phyloP scores from a whole-genome alignment of 2,888 invertebrate genomes.

The Sarcophaga subvicina region DNA sequence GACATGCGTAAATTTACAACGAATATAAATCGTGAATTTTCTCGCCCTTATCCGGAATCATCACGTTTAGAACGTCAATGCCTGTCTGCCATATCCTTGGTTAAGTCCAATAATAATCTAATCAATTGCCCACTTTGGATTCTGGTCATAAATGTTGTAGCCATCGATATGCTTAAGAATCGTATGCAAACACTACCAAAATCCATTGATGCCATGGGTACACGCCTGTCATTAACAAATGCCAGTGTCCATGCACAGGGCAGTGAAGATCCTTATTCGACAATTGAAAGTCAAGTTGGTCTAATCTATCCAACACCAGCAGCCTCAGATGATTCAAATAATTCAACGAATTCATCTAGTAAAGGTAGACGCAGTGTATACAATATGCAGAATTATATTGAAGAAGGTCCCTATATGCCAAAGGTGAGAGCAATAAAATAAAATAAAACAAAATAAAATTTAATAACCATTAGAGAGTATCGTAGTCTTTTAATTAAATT shows the following conservation, averaged over 20 bases:
- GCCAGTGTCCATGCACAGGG: constrained; percentile 61
- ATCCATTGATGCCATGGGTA: constrained; percentile 76
- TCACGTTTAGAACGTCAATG: constrained; percentile 87
- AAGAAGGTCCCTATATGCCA: constrained; percentile 80
- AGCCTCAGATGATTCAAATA: constrained; percentile 75
- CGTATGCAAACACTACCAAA: constrained; percentile 84
- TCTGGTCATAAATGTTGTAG: constrained; percentile 89
- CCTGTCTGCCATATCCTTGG: constrained; percentile 87
- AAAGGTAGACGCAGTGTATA: constrained; percentile 78
- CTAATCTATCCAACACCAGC: constrained; percentile 79
- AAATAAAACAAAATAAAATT: too few species aligned
- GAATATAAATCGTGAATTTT: constrained; percentile 86
- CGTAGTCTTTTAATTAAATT: not conserved
- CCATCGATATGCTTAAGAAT: constrained; percentile 89
- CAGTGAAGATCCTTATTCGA: constrained; percentile 81
- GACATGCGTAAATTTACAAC: constrained; percentile 89
- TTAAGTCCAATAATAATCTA: constrained; percentile 86
- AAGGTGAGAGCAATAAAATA: constrained; percentile 74
- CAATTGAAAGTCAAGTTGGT: constrained; percentile 81
- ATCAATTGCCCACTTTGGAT: constrained; percentile 91
- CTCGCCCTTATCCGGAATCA: constrained; percentile 87
- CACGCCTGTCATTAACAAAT: constrained; percentile 74
- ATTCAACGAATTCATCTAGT: constrained; percentile 77
- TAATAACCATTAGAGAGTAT: not conserved
- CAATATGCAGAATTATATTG: constrained; percentile 75